phyloP scores from a whole-genome alignment of 2,797 vertebrate species.

The Sebastes wilsoni region DNA sequence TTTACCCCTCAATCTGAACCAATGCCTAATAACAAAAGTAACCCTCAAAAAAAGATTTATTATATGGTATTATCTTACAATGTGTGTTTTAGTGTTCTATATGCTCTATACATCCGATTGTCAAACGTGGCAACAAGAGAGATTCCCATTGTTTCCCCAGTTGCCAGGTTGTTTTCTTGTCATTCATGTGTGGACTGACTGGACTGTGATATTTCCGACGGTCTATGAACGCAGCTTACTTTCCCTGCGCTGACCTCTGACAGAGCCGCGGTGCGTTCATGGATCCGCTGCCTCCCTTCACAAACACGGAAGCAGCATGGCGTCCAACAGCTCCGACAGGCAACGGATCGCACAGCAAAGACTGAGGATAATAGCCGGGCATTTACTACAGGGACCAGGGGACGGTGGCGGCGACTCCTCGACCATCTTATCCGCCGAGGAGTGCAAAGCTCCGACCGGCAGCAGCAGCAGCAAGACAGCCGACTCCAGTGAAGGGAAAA shows the following conservation, averaged over 20 bases:
- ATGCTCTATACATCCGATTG: neutral
- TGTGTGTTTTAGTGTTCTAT: neutral
- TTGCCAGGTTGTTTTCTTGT: neutral
- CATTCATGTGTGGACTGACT: fast-evolving
- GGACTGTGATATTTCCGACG: constrained; percentile 14
- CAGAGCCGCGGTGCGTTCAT: constrained; percentile 37
- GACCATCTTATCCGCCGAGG: constrained; percentile 65
- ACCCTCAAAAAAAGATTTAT: neutral
- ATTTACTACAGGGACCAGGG: constrained; percentile 72
- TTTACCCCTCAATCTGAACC: neutral
- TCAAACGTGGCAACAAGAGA: neutral
- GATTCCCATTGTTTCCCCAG: too few relatives aligned
- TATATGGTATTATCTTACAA: neutral
- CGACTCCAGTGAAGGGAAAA: constrained; percentile 49
- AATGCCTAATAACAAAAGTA: neutral
- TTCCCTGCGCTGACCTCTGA: constrained; percentile 69
- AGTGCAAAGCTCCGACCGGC: constrained; percentile 75
- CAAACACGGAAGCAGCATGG: constrained; percentile 90
- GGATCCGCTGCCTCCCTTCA: constrained; percentile 66
- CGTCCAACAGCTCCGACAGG: constrained; percentile 80
- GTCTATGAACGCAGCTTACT: constrained; percentile 34
- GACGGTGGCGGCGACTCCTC: constrained; percentile 44
- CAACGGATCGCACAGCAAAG: constrained; percentile 79
- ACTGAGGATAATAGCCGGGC: constrained; percentile 80
- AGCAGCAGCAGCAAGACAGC: constrained; percentile 19